Conservation (phyloP, 2,888 invertebrate species). For the Drosophila mimica region DNA sequence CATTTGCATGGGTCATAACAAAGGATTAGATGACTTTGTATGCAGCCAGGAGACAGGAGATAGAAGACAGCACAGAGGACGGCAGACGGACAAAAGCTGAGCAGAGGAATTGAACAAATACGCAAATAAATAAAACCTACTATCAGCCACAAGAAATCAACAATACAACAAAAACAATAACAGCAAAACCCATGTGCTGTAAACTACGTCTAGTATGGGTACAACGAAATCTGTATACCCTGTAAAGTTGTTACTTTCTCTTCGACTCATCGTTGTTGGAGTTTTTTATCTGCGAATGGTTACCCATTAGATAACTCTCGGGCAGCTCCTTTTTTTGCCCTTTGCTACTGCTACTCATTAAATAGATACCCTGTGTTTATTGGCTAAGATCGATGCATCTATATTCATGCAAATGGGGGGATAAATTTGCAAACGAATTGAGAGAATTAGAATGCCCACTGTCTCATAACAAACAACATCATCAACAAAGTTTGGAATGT, state of each 20-base stretch:
- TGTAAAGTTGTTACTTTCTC: not conserved
- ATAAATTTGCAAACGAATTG: slow-evolving; percentile 50
- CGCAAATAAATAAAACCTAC: slow-evolving; percentile 70
- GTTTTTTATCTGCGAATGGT: not conserved
- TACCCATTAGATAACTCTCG: not conserved
- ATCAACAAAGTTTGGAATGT: slow-evolving; percentile 11
- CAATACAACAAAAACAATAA: slow-evolving; percentile 10
- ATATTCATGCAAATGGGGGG: slow-evolving; percentile 35
- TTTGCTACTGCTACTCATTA: slow-evolving; percentile 33
- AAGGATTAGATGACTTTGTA: slow-evolving; percentile 55
- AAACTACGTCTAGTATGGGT: slow-evolving; percentile 1
- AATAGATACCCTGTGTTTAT: slow-evolving; percentile 19
- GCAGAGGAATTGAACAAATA: slow-evolving; percentile 41
- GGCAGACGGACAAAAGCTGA: not conserved
- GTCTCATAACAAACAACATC: slow-evolving; percentile 41
- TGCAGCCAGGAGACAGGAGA: slow-evolving; percentile 7
- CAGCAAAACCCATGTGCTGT: slow-evolving; percentile 30
- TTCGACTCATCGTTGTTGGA: not conserved
- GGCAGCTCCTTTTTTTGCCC: not conserved
- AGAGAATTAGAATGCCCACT: slow-evolving; percentile 38
- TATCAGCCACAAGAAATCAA: slow-evolving; percentile 79
- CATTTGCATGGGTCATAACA: slow-evolving; percentile 62
- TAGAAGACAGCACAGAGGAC: not conserved
- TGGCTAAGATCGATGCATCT: slow-evolving; percentile 13
- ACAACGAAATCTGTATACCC: slow-evolving; percentile 23